phyloP scores from a whole-genome alignment of 2,797 vertebrate species.

The Thripadectes ignobilis region DNA sequence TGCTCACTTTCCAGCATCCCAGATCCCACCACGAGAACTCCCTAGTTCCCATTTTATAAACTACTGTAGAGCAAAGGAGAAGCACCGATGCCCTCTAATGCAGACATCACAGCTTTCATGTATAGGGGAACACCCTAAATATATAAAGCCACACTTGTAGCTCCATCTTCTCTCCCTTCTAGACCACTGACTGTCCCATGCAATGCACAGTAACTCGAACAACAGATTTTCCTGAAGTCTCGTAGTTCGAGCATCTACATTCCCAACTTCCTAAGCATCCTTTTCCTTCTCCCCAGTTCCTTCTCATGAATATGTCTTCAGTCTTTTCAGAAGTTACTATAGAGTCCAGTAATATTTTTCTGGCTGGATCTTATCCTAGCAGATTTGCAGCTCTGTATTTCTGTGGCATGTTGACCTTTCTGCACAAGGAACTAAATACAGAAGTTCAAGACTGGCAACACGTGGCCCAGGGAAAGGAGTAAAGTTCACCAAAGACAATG shows the following conservation, averaged over 20 bases:
- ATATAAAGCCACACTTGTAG: background rate
- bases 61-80: background rate
- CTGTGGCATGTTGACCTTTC: background rate
- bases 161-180: background rate
- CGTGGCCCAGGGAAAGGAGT: background rate
- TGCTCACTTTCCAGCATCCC: background rate
- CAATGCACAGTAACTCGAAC: background rate
- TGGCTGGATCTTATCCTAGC: background rate
- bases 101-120: background rate
- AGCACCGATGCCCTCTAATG: background rate
- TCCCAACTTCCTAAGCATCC: background rate
- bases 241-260: background rate
- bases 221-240: background rate
- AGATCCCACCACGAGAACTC: rapidly evolving
- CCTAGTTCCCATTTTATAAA: background rate
- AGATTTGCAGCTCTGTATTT: background rate
- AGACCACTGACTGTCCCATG: background rate
- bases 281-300: background rate
- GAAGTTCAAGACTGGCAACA: rapidly evolving
- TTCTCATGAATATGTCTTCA: background rate
- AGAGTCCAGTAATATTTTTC: background rate
- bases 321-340: background rate
- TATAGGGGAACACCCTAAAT: background rate
- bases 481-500: background rate
- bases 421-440: background rate